These are phyloP conservation scores for Sprattus sprattus DNA, from an alignment of 2,113 vertebrate species.

Conservation along the genomic window DNA sequence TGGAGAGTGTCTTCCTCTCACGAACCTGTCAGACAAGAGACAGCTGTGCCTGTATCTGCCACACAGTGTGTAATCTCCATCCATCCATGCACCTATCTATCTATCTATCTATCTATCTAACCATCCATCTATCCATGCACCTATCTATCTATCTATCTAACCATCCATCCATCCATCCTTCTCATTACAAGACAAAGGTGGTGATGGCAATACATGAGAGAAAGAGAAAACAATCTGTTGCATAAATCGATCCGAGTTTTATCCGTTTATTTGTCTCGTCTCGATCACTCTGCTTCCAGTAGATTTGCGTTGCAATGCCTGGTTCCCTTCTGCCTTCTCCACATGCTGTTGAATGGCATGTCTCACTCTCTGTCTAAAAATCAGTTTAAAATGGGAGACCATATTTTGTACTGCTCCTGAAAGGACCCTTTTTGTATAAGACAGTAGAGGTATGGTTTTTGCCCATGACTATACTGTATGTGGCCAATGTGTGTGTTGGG, in stretches of 20 bases:
- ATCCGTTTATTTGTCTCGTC: neutral
- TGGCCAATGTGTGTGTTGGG: too few species aligned
- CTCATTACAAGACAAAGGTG: neutral
- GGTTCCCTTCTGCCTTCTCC: neutral
- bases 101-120: neutral
- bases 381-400: too few species aligned
- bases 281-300: neutral
- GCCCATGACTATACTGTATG: neutral
- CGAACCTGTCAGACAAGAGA: conserved; percentile 33
- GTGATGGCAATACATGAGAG: neutral
- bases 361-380: neutral
- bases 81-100: neutral
- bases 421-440: neutral
- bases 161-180: neutral
- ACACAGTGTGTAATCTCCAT: conserved; percentile 33
- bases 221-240: neutral
- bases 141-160: neutral
- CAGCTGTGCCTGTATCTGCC: conserved; percentile 23
- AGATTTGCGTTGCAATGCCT: neutral
- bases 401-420: neutral
- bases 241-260: neutral
- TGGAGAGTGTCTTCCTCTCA: neutral
- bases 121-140: neutral
- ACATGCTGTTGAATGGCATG: neutral
- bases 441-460: neutral